Evolutionary conservation across 2,797 vertebrate genomes (phyloP).

Genomic region (Centroberyx gerrardi): DNA sequence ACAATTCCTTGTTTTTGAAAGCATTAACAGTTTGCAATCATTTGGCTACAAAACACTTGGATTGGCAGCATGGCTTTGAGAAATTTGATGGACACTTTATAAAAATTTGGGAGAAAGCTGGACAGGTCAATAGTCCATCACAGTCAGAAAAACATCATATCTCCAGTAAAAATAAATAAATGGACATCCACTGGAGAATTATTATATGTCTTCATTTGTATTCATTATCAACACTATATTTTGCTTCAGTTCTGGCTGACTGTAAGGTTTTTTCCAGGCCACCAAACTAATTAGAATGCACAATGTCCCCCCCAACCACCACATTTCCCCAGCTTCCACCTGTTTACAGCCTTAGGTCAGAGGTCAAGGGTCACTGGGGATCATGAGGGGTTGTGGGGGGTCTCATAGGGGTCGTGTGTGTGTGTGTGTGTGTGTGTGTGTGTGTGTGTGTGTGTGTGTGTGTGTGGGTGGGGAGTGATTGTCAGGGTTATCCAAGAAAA

Average conservation of each 20-base stretch:
- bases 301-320: neutral
- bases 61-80: no score
- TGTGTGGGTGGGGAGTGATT: conserved; percentile 1
- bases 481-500: conserved; percentile 29
- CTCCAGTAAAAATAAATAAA: no score
- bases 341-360: conserved; percentile 65
- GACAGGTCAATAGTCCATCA: neutral
- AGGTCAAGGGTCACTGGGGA: conserved; percentile 48
- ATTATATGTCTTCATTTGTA: no score
- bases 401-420: conserved; percentile 11
- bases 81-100: no score
- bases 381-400: conserved; percentile 37
- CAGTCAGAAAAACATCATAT: no score
- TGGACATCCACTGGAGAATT: no score
- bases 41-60: no score
- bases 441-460: neutral
- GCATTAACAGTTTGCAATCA: no score
- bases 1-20: no score
- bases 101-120: no score
- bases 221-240: no score
- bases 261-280: conserved; percentile 19
- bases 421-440: conserved; percentile 8
- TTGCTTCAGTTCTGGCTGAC: no score
- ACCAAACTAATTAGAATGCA: conserved; percentile 48
- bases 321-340: conserved; percentile 42